Percentiles rank a stretch among this genome's conserved stretches.
These are phyloP conservation scores for Barnardius zonarius DNA, from an alignment of 2,113 vertebrate genomes.

Conservation along the genomic window DNA sequence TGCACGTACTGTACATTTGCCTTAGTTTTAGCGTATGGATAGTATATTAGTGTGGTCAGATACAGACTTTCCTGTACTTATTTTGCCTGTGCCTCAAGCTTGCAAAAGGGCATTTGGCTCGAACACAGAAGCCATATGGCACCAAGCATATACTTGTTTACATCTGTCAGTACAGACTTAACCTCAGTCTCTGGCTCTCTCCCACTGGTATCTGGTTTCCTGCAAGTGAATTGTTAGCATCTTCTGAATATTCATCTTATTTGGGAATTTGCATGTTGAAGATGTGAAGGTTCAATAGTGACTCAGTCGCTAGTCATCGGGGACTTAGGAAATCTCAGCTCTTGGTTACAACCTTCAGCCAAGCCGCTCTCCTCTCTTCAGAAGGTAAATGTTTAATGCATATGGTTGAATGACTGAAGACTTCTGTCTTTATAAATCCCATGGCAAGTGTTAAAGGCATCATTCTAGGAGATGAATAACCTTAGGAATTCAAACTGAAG, in stretches of 20 bases:
- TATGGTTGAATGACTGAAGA: fast-evolving
- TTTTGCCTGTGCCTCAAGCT: not conserved
- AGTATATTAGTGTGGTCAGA: fast-evolving
- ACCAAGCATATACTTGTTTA: not conserved
- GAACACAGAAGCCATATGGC: not conserved
- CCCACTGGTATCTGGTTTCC: not conserved
- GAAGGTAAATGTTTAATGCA: not conserved
- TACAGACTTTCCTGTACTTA: not conserved
- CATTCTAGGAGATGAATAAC: not conserved
- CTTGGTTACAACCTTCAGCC: no score
- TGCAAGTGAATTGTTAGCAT: not conserved
- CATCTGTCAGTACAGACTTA: fast-evolving
- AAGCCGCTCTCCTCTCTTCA: not conserved
- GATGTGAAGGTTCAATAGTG: not conserved
- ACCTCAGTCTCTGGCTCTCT: not conserved
- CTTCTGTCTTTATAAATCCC: not conserved
- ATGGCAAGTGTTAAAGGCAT: not conserved
- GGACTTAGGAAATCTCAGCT: not conserved
- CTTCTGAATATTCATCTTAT: not conserved
- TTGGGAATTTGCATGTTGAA: not conserved
- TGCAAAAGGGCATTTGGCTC: not conserved
- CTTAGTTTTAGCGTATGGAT: not conserved
- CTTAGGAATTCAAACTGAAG: not conserved
- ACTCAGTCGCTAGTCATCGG: fast-evolving
- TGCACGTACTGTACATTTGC: not conserved